A percentile compares a stretch with the other conserved stretches of the same genome.
Conservation (phyloP, 2,113 vertebrate species). For the Chionodraco myersi region DNA sequence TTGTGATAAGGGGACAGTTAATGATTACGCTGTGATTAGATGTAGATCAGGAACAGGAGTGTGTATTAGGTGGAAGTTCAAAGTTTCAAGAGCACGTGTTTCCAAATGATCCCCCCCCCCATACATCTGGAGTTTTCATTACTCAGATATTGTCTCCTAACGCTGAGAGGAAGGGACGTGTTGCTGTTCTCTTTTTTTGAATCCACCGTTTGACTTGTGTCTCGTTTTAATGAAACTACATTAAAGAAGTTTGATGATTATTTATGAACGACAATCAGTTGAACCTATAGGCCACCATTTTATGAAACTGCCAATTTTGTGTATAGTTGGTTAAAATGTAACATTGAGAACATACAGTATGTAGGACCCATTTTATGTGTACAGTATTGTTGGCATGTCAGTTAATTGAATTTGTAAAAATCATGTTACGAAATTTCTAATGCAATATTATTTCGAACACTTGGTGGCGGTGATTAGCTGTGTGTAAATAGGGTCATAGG, state of each 20-base stretch:
- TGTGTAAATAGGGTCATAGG: no score
- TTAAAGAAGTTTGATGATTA: neutral
- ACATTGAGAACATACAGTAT: no score
- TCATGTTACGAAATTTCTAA: no score
- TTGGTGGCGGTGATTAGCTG: no score
- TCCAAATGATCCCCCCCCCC: conserved; percentile 5
- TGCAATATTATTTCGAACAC: no score
- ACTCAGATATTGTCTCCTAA: neutral
- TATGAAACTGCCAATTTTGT: no score
- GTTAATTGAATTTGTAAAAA: no score
- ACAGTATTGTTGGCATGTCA: no score
- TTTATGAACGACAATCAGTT: neutral
- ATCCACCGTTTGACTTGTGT: no score
- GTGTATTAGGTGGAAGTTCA: conserved; percentile 43
- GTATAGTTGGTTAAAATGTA: no score
- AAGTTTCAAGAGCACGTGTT: conserved; percentile 38
- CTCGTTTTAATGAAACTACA: neutral
- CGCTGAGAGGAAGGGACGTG: neutral
- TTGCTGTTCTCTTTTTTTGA: neutral
- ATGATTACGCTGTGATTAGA: conserved; percentile 74
- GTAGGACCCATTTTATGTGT: no score
- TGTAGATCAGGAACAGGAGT: conserved; percentile 37
- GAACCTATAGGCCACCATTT: neutral
- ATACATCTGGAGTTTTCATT: conserved; percentile 36
- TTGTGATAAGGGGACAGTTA: conserved; percentile 60